A percentile compares a stretch with the other conserved stretches of the same genome.
Evolutionary conservation across 2,888 invertebrate genomes (phyloP).

Genomic region (Diadegma fenestrale): DNA sequence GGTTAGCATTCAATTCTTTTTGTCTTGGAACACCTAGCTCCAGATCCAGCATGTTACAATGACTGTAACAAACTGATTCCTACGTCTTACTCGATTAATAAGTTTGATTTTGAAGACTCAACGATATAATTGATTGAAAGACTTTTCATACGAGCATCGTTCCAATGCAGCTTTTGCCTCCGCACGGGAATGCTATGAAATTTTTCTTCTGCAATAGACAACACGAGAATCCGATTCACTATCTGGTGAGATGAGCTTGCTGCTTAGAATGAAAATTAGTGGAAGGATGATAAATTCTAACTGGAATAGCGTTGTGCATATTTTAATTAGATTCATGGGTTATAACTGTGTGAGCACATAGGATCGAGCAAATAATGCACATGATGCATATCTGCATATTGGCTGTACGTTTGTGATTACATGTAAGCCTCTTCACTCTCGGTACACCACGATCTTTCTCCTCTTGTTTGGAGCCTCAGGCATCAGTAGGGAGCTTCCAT

Average conservation of each 20-base stretch:
- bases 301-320: not conserved
- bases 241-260: not conserved
- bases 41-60: not conserved
- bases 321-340: conserved; percentile 18
- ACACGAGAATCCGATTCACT: not conserved
- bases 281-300: not conserved
- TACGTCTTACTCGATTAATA: not conserved
- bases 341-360: conserved; percentile 10
- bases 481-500: conserved; percentile 22
- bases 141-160: not conserved
- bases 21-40: conserved; percentile 2
- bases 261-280: not conserved
- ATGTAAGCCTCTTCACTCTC: conserved; percentile 23
- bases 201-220: not conserved
- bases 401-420: conserved; percentile 40
- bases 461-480: conserved; percentile 38
- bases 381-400: conserved; percentile 28
- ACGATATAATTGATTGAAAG: not conserved
- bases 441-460: conserved; percentile 31
- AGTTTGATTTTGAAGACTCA: not conserved
- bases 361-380: conserved; percentile 7
- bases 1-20: conserved; percentile 4
- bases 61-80: not conserved
- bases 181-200: not conserved
- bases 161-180: not conserved